A percentile compares a stretch with the other conserved stretches of the same genome.
Evolutionary conservation across 2,888 invertebrate genomes (phyloP).

Genomic region (Nudaria mundana): DNA sequence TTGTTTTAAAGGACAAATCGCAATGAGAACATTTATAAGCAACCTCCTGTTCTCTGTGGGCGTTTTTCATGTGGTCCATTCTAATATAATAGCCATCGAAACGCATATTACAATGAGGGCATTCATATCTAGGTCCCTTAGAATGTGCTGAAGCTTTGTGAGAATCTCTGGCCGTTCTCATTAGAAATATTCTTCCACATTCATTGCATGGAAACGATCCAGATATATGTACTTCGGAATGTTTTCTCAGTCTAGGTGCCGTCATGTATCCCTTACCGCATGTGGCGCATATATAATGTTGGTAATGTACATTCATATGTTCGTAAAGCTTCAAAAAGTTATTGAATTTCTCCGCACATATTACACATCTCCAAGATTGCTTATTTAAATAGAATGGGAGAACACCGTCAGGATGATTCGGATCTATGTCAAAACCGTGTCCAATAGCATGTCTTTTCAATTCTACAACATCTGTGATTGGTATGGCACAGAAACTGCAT

Average conservation of each 20-base stretch:
- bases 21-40: constrained; percentile 61
- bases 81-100: constrained; percentile 66
- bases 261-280: constrained; percentile 75
- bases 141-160: constrained; percentile 63
- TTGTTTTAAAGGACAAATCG: constrained; percentile 62
- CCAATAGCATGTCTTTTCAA: constrained; percentile 58
- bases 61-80: constrained; percentile 64
- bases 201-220: constrained; percentile 66
- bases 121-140: constrained; percentile 64
- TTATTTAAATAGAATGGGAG: constrained; percentile 63
- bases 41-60: constrained; percentile 61
- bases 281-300: constrained; percentile 68
- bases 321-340: constrained; percentile 70
- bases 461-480: constrained; percentile 43
- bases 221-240: constrained; percentile 64
- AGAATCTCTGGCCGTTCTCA: constrained; percentile 63
- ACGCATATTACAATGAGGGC: constrained; percentile 64
- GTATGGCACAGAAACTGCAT: constrained; percentile 53
- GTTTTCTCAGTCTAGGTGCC: constrained; percentile 63
- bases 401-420: constrained; percentile 62
- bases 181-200: constrained; percentile 58
- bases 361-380: constrained; percentile 62
- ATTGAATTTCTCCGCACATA: constrained; percentile 61
- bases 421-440: constrained; percentile 56
- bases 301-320: constrained; percentile 72